phyloP scores from a whole-genome alignment of 2,113 vertebrate species.

The Mirza zaza region DNA sequence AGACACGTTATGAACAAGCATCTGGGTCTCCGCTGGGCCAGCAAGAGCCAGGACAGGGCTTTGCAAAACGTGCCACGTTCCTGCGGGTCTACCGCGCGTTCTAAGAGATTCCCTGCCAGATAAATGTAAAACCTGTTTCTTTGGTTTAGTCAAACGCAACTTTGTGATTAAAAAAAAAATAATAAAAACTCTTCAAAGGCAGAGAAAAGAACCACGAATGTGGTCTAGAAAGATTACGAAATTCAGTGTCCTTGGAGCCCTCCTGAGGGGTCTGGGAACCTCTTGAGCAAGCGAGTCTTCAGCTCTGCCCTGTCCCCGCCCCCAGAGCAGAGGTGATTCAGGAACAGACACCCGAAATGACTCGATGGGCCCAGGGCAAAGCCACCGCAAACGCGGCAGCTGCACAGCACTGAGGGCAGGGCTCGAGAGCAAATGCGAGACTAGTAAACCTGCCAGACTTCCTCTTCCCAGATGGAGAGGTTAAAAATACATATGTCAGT shows the following conservation, averaged over 20 bases:
- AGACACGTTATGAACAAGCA: not conserved
- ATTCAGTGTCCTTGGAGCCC: not conserved
- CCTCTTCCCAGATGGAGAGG: not conserved
- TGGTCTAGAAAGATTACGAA: not conserved
- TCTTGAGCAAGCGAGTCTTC: not conserved
- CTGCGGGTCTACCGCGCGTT: not conserved
- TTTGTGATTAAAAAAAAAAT: not conserved
- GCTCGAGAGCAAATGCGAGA: not conserved
- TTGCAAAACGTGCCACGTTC: not conserved
- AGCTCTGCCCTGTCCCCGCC: rapidly evolving
- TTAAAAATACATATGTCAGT: not conserved
- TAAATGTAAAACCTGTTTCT: not conserved
- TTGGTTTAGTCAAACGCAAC: not conserved
- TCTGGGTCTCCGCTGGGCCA: not conserved
- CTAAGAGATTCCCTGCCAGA: not conserved
- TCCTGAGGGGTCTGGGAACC: not conserved
- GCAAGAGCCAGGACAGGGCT: not conserved
- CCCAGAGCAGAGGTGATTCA: not conserved
- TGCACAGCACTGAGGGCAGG: not conserved
- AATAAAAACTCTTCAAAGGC: not conserved
- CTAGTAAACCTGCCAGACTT: not conserved
- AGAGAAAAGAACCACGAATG: not conserved
- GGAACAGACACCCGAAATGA: rapidly evolving
- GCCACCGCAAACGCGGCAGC: not conserved
- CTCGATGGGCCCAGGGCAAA: not conserved